Percentiles rank a stretch among this genome's conserved stretches.
Evolutionary conservation across 2,797 vertebrate genomes (phyloP).

Genomic region (Galagoides demidoff): DNA sequence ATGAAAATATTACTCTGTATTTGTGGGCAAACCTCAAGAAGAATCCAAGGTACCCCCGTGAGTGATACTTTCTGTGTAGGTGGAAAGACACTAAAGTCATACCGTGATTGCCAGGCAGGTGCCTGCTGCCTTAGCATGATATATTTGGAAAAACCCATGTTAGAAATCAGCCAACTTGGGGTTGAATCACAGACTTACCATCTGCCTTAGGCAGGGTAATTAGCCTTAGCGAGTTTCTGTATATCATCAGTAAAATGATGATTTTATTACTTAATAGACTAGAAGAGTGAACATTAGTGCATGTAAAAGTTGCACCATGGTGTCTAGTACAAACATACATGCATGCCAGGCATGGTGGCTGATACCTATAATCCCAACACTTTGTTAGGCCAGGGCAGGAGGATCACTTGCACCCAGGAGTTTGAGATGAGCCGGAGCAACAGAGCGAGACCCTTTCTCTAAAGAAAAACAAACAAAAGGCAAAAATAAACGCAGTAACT

Average conservation of each 20-base stretch:
- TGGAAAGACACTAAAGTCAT: background rate
- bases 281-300: background rate
- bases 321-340: background rate
- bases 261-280: background rate
- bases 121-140: background rate
- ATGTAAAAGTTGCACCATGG: background rate
- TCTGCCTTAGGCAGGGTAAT: background rate
- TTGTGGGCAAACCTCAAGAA: constrained; percentile 97
- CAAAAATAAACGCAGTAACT: background rate
- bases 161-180: background rate
- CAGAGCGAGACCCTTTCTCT: background rate
- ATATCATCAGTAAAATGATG: background rate
- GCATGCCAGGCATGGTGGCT: background rate
- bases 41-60: constrained; percentile 89
- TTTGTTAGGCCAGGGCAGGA: background rate
- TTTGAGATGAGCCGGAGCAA: background rate
- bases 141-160: background rate
- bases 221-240: background rate
- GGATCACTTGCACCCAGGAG: background rate
- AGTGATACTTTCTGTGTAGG: background rate
- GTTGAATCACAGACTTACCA: background rate
- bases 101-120: background rate
- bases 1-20: constrained; percentile 90
- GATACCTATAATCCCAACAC: background rate
- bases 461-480: background rate